Evolutionary conservation across 2,888 invertebrate species (phyloP).

Genomic region (Sphinx pinastri): DNA sequence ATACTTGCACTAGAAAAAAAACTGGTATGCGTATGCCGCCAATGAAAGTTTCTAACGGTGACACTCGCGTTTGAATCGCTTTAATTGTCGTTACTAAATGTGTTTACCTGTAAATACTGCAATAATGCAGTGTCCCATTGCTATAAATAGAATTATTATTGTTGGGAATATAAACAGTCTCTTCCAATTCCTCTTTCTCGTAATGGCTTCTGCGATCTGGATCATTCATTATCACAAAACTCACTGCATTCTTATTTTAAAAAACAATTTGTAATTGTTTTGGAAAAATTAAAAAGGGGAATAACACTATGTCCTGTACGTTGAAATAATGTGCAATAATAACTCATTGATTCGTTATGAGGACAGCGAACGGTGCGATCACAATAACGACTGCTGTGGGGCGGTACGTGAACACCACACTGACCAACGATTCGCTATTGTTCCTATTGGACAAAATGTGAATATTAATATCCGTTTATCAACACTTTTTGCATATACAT

Average conservation of each 20-base stretch:
- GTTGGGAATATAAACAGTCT: conserved; percentile 67
- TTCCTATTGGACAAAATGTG: conserved; percentile 70
- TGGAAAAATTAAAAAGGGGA: conserved; percentile 27
- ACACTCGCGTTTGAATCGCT: conserved; percentile 5
- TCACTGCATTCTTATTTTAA: conserved; percentile 44
- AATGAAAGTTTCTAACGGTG: conserved; percentile 24
- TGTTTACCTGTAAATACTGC: conserved; percentile 80
- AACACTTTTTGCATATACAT: conserved; percentile 19
- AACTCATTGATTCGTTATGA: conserved; percentile 71
- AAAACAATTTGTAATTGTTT: conserved; percentile 38
- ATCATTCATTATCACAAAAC: conserved; percentile 66
- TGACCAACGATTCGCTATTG: conserved; percentile 66
- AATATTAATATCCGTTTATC: conserved; percentile 65
- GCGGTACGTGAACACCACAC: conserved; percentile 61
- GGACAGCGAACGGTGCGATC: conserved; percentile 78
- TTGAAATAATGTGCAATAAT: conserved; percentile 66
- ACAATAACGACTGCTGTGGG: conserved; percentile 66
- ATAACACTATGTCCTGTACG: conserved; percentile 51
- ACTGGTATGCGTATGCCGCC: not conserved
- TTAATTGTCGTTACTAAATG: not conserved
- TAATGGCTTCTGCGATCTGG: conserved; percentile 66
- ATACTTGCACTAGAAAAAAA: not conserved
- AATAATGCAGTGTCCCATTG: conserved; percentile 84
- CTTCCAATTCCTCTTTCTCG: conserved; percentile 66
- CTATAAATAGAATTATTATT: conserved; percentile 81